These are phyloP conservation scores for Sarcophaga subvicina DNA, from an alignment of 2,888 invertebrate species.

Conservation along the genomic window DNA sequence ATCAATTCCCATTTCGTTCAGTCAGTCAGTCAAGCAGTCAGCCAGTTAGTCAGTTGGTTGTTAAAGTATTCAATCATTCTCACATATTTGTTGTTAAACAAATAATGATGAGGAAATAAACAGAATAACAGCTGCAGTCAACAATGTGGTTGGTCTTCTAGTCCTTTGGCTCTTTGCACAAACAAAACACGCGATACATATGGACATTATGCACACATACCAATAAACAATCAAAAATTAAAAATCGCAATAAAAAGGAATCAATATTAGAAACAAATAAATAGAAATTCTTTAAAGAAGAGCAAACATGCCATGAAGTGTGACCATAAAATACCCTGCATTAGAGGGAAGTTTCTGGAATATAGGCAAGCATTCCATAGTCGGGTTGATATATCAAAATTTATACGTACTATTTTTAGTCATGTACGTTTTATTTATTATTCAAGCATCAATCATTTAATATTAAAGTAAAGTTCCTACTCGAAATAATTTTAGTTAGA, in stretches of 20 bases:
- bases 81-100: slow-evolving; percentile 21
- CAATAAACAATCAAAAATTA: not conserved
- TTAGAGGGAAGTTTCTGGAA: too few species aligned
- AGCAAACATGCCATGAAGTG: not conserved
- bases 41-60: slow-evolving; percentile 12
- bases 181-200: slow-evolving; percentile 10
- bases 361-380: too few species aligned
- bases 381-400: too few species aligned
- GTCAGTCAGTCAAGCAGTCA: not conserved
- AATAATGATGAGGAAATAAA: slow-evolving; percentile 54
- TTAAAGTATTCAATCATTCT: slow-evolving; percentile 52
- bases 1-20: slow-evolving; percentile 47
- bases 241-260: slow-evolving; percentile 17
- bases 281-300: not conserved
- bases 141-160: slow-evolving; percentile 8
- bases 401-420: too few species aligned
- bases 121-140: slow-evolving; percentile 53
- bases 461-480: too few species aligned
- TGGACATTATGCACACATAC: not conserved
- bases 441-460: too few species aligned
- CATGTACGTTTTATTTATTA: too few species aligned
- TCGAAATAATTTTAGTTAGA: too few species aligned
- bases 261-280: slow-evolving; percentile 6
- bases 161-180: slow-evolving; percentile 34
- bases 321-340: too few species aligned